These are phyloP conservation scores for Amiota communis DNA, from an alignment of 2,888 invertebrate genomes.

Conservation along the genomic window DNA sequence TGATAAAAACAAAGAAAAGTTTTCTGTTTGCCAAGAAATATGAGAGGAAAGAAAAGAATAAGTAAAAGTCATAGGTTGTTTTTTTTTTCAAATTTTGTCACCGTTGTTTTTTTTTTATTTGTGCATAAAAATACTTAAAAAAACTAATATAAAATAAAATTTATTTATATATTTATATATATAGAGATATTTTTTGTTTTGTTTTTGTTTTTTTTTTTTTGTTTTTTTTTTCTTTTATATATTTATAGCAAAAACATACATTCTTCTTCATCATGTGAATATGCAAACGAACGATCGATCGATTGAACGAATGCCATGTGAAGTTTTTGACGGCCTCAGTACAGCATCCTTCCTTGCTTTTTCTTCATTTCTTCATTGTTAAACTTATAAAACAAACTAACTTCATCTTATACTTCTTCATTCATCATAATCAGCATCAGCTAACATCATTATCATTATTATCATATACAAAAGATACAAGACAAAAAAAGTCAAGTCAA, in stretches of 20 bases:
- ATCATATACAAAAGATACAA: slow-evolving; percentile 51
- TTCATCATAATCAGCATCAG: slow-evolving; percentile 42
- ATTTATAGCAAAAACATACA: slow-evolving; percentile 41
- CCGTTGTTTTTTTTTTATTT: slow-evolving; percentile 72
- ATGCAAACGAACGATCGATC: slow-evolving; percentile 20
- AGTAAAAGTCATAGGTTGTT: slow-evolving; percentile 25
- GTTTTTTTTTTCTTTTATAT: slow-evolving; percentile 20
- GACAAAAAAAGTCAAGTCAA: slow-evolving; percentile 31
- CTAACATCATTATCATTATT: slow-evolving; percentile 35
- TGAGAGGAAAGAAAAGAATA: neutral
- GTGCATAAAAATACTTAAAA: slow-evolving; percentile 69
- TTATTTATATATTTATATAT: too few species aligned
- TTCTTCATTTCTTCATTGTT: too few species aligned
- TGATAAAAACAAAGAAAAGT: neutral
- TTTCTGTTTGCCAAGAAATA: neutral
- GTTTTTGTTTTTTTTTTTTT: slow-evolving; percentile 55
- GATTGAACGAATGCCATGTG: slow-evolving; percentile 45
- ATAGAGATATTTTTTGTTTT: slow-evolving; percentile 7
- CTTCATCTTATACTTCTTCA: slow-evolving; percentile 30
- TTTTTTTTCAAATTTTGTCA: slow-evolving; percentile 71
- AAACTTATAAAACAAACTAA: slow-evolving; percentile 6
- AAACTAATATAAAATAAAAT: slow-evolving; percentile 64
- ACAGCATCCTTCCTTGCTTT: slow-evolving; percentile 42
- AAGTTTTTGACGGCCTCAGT: slow-evolving; percentile 51
- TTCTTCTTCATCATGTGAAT: slow-evolving; percentile 7